These are phyloP conservation scores for Rhogogaster chlorosoma DNA, from an alignment of 2,888 invertebrate genomes.

Conservation along the genomic window DNA sequence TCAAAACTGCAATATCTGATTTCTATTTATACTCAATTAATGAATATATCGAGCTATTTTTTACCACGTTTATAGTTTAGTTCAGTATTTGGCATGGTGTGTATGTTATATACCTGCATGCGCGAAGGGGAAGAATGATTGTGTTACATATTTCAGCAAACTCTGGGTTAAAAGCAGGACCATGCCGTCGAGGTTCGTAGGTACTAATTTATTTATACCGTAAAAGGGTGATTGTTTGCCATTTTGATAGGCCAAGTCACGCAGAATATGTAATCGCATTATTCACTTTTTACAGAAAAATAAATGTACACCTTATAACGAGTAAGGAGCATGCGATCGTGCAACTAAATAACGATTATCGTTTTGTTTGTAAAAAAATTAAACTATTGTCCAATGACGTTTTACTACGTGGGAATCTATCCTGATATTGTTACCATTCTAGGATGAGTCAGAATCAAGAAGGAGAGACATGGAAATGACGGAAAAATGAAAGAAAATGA, in stretches of 20 bases:
- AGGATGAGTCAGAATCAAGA: neutral
- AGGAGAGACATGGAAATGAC: neutral
- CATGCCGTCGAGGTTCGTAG: neutral
- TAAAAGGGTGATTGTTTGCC: constrained; percentile 46
- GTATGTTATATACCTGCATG: neutral
- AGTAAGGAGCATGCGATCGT: constrained; percentile 5
- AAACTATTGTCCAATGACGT: neutral
- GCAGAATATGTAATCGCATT: constrained; percentile 61
- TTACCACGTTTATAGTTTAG: neutral
- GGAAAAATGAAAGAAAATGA: neutral
- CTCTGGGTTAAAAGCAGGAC: constrained; percentile 8
- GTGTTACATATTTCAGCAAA: constrained; percentile 36
- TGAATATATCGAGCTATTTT: neutral
- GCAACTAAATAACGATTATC: neutral
- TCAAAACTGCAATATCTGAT: neutral
- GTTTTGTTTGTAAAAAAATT: neutral
- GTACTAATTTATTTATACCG: constrained; percentile 41
- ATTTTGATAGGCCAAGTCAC: constrained; percentile 57
- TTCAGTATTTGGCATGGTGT: neutral
- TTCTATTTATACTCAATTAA: neutral
- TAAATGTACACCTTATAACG: constrained; percentile 10
- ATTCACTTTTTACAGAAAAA: constrained; percentile 48
- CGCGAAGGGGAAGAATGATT: constrained; percentile 20
- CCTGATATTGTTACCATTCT: neutral
- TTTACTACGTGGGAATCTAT: neutral